Conservation (phyloP, 2,888 invertebrate species). For the Acronicta alni region DNA sequence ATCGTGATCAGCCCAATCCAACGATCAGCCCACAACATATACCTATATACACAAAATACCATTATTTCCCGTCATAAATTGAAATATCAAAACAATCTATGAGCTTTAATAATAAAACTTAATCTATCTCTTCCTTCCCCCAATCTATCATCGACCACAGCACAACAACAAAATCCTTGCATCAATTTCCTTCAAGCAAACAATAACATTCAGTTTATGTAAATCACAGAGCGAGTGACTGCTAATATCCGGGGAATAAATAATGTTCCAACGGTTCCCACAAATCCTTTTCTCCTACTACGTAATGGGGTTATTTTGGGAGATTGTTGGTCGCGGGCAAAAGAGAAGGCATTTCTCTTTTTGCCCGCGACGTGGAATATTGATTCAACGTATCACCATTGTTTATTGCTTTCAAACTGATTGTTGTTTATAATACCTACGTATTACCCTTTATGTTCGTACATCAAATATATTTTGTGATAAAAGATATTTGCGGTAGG, state of each 20-base stretch:
- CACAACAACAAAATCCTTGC: constrained; percentile 24
- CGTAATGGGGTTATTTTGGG: constrained; percentile 50
- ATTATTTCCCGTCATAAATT: too few species aligned
- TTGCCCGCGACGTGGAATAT: constrained; percentile 55
- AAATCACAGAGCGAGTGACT: constrained; percentile 72
- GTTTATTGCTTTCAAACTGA: constrained; percentile 54
- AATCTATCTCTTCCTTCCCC: constrained; percentile 19
- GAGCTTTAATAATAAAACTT: constrained; percentile 25
- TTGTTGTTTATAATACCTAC: constrained; percentile 38
- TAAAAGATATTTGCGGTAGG: not conserved
- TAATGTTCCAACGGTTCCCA: constrained; percentile 67
- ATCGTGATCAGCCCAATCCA: too few species aligned
- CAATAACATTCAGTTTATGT: constrained; percentile 73
- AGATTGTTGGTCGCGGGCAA: constrained; percentile 52
- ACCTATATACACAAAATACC: too few species aligned
- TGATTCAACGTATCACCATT: constrained; percentile 58
- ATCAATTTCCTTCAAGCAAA: constrained; percentile 45
- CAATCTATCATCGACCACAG: constrained; percentile 15
- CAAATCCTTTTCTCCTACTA: constrained; percentile 66
- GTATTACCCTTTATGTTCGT: constrained; percentile 25
- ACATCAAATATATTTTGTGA: constrained; percentile 10
- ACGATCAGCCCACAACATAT: too few species aligned
- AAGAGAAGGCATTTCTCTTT: constrained; percentile 24
- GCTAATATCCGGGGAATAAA: constrained; percentile 78
- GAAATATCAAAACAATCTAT: constrained; percentile 1